Evolutionary conservation across 2,888 invertebrate species (phyloP), one percentile per base, ranked within the genome.

Genomic region (Homarus gammarus): DNA sequence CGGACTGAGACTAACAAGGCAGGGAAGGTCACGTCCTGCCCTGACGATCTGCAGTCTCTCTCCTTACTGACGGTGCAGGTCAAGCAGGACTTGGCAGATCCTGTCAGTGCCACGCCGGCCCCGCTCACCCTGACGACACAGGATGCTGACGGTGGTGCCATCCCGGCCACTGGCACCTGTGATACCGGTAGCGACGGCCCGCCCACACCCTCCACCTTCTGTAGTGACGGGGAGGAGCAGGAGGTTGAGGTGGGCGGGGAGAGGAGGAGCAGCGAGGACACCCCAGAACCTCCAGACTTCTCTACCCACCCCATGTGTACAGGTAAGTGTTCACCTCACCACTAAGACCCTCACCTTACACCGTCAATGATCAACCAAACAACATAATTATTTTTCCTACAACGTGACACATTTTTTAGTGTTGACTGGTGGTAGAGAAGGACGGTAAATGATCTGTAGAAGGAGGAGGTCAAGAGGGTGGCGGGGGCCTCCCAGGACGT

Each of bases 11-110:
- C 79, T 36, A 79, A 56, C 86, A 78, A 79, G 72, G 51, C 79
- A 2, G 86, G 86, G 70, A 86, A 86, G 86, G 86, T 72, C 18
- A 31, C 86, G 49, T 56, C 79, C 72, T 86, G 86, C 68, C 79
- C 79, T 27, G 86, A 79, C 68, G 70, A 86, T 40, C 64, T 86
- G 3, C 79, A 86, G 79, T 49, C 86, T 12, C 85, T 78, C 1
- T 33, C 78, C 33, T 27, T 61, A 8, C 86, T 79, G 38, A 36
- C 72, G 51, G 31, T 79, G 72, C 86, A 79, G 56, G 79, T 49
- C 79, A 79, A 72, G 51, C 38, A 70, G 40, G 79, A 70, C 27
- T 27, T 49, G 49, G 56, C 18, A 31, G 49, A 44, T 40, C 33
- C 64, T 5, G 73, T 38, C 73, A 15, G 38, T 0, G 75, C 6